Percentiles rank a stretch among this genome's conserved stretches.
Evolutionary conservation across 2,113 vertebrate genomes (phyloP).

Genomic region (Hipposideros armiger): DNA sequence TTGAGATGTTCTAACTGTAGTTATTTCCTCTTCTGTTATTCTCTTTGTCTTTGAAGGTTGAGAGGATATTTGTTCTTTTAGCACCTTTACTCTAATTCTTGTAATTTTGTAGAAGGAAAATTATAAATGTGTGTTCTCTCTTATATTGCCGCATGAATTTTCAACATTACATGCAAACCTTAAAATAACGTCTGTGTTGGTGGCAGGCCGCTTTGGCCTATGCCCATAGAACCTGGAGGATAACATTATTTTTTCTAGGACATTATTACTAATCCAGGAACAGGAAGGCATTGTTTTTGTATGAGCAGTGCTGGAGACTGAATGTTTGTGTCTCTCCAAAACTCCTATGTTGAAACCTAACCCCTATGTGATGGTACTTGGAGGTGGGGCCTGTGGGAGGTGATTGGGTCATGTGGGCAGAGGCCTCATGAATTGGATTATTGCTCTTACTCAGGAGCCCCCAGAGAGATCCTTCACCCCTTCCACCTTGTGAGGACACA

Average conservation of each 20-base stretch:
- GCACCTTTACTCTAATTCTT: not conserved
- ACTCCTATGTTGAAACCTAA: not conserved
- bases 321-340: not conserved
- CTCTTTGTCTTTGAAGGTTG: not conserved
- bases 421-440: not conserved
- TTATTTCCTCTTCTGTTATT: not conserved
- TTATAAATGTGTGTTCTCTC: not conserved
- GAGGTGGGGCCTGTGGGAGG: not conserved
- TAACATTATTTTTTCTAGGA: not conserved
- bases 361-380: not conserved
- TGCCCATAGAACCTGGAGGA: not conserved
- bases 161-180: not conserved
- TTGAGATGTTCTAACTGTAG: not conserved
- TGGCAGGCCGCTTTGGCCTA: not conserved
- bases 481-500: not conserved
- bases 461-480: not conserved
- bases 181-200: not conserved
- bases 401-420: not conserved
- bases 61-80: not conserved
- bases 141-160: not conserved
- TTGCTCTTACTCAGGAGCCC: not conserved
- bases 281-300: not conserved
- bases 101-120: not conserved
- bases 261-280: not conserved
- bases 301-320: not conserved